These are phyloP conservation scores for Leptopilina drosophilae DNA, from an alignment of 2,888 invertebrate species.

Conservation along the genomic window DNA sequence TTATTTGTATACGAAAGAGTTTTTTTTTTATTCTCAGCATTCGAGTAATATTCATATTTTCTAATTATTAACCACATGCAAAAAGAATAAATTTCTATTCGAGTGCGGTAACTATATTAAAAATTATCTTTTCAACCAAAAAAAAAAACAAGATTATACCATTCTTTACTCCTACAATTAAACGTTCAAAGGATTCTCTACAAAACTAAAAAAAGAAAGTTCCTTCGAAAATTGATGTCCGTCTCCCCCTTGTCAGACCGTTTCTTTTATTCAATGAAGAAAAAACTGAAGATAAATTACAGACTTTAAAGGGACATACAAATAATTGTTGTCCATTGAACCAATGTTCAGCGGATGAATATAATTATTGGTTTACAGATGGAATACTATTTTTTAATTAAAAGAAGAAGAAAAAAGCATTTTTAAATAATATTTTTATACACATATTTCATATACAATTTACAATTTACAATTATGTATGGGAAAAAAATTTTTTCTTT, in stretches of 20 bases:
- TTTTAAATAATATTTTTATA: too few species aligned
- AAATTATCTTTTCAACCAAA: too few species aligned
- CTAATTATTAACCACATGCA: too few species aligned
- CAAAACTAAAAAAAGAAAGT: neutral
- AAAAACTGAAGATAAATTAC: conserved; percentile 34
- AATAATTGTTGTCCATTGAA: conserved; percentile 31
- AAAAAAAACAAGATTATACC: too few species aligned
- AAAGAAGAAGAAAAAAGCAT: neutral
- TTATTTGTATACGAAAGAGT: neutral
- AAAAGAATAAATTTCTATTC: too few species aligned
- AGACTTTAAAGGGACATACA: conserved; percentile 10
- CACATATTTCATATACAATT: too few species aligned
- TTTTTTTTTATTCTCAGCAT: too few species aligned
- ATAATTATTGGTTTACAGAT: conserved; percentile 17
- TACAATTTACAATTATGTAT: too few species aligned
- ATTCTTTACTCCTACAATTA: too few species aligned
- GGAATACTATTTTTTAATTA: conserved; percentile 22
- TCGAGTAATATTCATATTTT: too few species aligned
- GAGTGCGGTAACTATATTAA: too few species aligned
- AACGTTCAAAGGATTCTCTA: too few species aligned
- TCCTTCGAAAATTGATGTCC: neutral
- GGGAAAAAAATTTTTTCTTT: neutral
- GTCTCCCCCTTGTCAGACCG: conserved; percentile 5
- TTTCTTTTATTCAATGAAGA: conserved; percentile 20
- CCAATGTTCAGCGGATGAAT: conserved; percentile 27